Evolutionary conservation across 2,888 invertebrate genomes (phyloP).

Genomic region (Ectobius pallidus): DNA sequence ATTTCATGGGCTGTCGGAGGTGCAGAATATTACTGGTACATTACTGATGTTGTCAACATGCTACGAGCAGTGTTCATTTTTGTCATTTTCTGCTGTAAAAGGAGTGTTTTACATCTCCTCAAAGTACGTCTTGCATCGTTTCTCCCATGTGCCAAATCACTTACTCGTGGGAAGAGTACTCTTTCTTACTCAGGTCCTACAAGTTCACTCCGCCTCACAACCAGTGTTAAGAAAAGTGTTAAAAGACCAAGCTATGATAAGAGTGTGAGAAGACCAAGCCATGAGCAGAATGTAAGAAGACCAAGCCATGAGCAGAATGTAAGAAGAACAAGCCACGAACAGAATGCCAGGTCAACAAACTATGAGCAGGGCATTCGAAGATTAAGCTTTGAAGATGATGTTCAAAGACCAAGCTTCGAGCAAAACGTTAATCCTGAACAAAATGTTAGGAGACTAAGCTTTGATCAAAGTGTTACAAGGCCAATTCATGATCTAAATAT

Average conservation of each 20-base stretch:
- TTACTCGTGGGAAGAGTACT: not conserved
- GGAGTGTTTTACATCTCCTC: conserved; percentile 1
- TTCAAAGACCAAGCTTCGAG: too few species aligned
- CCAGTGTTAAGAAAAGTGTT: conserved; percentile 10
- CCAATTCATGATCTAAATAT: too few species aligned
- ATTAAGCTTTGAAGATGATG: too few species aligned
- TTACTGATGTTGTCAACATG: conserved; percentile 49
- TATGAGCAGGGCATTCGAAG: too few species aligned
- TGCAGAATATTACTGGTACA: conserved; percentile 47
- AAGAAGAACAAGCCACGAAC: too few species aligned
- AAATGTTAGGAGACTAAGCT: too few species aligned
- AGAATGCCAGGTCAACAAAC: too few species aligned
- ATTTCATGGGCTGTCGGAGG: conserved; percentile 48
- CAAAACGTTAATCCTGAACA: too few species aligned
- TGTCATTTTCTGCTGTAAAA: conserved; percentile 51
- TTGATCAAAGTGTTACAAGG: too few species aligned
- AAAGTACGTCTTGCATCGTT: not conserved
- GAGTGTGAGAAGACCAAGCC: not conserved
- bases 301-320: too few species aligned
- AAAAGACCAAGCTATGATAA: conserved; percentile 3
- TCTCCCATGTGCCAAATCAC: not conserved
- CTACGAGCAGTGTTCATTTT: conserved; percentile 51
- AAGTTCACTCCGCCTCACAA: not conserved
- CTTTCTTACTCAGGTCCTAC: not conserved
- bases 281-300: too few species aligned